Conservation (phyloP, 37 sponge, comb jelly and placozoan genomes). For the Chondrosia reniformis region DNA sequence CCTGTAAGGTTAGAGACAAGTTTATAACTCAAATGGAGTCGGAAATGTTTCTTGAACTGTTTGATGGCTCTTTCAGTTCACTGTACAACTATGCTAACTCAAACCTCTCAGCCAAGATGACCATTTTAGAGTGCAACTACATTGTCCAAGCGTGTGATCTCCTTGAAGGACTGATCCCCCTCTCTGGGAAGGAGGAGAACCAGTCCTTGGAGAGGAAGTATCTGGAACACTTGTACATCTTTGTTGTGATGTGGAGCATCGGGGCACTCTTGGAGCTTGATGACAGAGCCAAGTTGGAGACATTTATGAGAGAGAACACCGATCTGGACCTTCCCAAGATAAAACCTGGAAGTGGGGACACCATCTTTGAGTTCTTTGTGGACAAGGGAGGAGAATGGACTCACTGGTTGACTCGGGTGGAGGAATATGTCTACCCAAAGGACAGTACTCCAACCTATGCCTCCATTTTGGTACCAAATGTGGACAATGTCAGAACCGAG, state of each 20-base stretch:
- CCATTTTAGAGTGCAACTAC: conserved; percentile 86
- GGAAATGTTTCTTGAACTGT: conserved; percentile 61
- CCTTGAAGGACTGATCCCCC: conserved; percentile 87
- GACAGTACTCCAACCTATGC: conserved; percentile 85
- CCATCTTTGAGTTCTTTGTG: conserved; percentile 97
- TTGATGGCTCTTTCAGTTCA: conserved; percentile 69
- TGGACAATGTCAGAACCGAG: conserved; percentile 97
- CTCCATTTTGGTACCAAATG: conserved; percentile 96
- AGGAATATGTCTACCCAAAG: conserved; percentile 88
- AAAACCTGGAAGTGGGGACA: conserved; percentile 65
- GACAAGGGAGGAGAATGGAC: conserved; percentile 81
- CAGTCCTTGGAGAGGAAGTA: conserved; percentile 43
- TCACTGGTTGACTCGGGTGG: conserved; percentile 88
- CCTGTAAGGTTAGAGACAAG: conserved; percentile 65
- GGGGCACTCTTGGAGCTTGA: conserved; percentile 94
- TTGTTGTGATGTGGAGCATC: conserved; percentile 96
- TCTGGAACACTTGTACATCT: conserved; percentile 90
- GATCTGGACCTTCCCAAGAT: conserved; percentile 70
- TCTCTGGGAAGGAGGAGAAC: conserved; percentile 56
- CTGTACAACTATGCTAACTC: conserved; percentile 67
- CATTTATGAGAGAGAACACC: conserved; percentile 74
- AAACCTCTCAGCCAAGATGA: conserved; percentile 86
- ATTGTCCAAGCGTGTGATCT: conserved; percentile 75
- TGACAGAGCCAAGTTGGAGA: conserved; percentile 88
- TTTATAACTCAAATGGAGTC: conserved; percentile 71